Evolutionary conservation across 1,140 invertebrate species (phyloP), one percentile per base, ranked within the genome.

Genomic region (Ectropis grisescens): DNA sequence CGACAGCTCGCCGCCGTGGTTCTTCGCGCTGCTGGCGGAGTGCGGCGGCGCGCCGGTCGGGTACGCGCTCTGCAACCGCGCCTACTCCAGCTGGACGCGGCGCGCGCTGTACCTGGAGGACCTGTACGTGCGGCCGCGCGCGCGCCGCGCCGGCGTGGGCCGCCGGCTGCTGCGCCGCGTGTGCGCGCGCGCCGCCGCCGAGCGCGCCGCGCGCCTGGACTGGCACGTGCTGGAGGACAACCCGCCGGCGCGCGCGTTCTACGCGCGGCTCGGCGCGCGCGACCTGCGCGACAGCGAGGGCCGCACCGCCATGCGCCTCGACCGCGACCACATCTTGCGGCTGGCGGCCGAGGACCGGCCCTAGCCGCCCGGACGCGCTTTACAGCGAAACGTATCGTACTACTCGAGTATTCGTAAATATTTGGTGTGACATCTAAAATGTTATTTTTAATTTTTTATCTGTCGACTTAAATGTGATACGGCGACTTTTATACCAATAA

Each of bases 261-360:
- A 19, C 16, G 16, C 16, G 16, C 16, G 8, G 16, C 16, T 19
- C 3, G 16, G 16, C 3, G 16, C 16, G 8, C 16, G 16, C 8
- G 16, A 19, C 16, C 16, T 19, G 16, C 16, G 16, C 16, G 16
- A 19, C 16, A 4, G 3, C 3, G 16, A 19, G 16, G 16, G 16
- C 3, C 16, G 16, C 16, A 8, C 16, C 94, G 58, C 93, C 92
- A 65, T 95, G 96, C 12, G 90, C 90, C 65, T 95, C 93, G 47
- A 97, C 93, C 47, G 97, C 95, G 10, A 93, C 95, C 10, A 91
- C 91, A 74, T 97, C 95, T 79, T 97, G 97, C 50, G 93, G 93
- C 1, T 94, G 96, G 74, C 92, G 1, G 93, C 92, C 25, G 91
- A 93, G 23, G 89, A 92, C 62, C 92, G 88, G n/a, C n/a, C n/a